These are phyloP conservation scores for Pygathrix nemaeus DNA, from an alignment of 2,113 vertebrate species.

Conservation along the genomic window DNA sequence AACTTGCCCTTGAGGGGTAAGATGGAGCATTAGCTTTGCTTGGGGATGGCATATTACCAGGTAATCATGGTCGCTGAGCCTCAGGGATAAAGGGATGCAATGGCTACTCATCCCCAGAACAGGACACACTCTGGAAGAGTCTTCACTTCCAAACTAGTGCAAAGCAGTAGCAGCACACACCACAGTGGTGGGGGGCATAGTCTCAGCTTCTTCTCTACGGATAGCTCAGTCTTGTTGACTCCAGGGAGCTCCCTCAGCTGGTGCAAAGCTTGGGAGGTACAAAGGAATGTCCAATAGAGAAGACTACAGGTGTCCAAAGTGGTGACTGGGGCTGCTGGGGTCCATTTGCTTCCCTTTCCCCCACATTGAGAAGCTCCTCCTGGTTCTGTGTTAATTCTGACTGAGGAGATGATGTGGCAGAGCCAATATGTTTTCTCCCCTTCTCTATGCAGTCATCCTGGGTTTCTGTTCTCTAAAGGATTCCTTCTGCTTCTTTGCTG, in stretches of 20 bases:
- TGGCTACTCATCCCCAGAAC: neutral
- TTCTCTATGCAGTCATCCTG: neutral
- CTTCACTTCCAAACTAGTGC: neutral
- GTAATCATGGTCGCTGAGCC: neutral
- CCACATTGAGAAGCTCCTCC: neutral
- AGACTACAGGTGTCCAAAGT: neutral
- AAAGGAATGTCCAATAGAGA: neutral
- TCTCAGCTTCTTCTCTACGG: neutral
- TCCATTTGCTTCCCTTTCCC: neutral
- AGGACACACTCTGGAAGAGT: neutral
- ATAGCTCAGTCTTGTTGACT: neutral
- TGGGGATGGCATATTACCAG: neutral
- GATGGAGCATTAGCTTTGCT: neutral
- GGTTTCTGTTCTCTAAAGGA: neutral
- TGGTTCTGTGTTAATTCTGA: neutral
- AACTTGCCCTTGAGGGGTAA: neutral
- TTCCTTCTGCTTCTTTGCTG: neutral
- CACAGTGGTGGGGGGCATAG: neutral
- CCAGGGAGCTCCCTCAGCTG: neutral
- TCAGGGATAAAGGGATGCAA: neutral
- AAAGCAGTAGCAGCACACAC: neutral
- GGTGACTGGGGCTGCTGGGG: neutral
- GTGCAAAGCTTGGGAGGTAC: neutral
- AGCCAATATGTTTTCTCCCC: neutral
- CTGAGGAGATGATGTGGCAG: neutral